Base-by-base conservation (phyloP, 2,797 vertebrate genomes). In the Balearica regulorum region DNA sequence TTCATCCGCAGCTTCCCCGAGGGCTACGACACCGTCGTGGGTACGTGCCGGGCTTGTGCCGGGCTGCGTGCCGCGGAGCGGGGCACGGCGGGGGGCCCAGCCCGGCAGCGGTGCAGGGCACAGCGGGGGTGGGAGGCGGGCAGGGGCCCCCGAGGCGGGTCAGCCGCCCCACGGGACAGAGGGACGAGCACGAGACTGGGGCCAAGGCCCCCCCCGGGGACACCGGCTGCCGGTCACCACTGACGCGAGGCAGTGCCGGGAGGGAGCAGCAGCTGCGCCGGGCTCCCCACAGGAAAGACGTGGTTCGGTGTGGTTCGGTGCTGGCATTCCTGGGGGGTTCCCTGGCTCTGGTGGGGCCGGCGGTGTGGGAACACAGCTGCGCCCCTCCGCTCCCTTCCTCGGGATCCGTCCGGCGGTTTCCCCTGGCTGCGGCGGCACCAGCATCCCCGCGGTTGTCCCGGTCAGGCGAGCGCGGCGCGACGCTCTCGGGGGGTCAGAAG, bases 401-500 rank as follows among this genome's bases (percentile, higher is more conserved):
- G 26, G 24, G 29, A 24, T 29, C 41, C 18, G 4, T 6, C 3
- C 3, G 3, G 9, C 57, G 33, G 61, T 44, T 8, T 16, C 71
- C 28, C 29, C 2, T 19, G 20, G 37, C 9, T 7, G 29, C 9
- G 75, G 65, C 8, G 4, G 26, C 60, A 39, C 49, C 10, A 7
- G 22, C n/a, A 49, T 6, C 28, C 12, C 46, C 6, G 18, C 41
- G 6, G 22, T 39, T 16, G 41, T 15, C 43, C 95, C 46, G 26
- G 4, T 4, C 89, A 99, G 99, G 99, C 7, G 99, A 99, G 94
- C 98, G 99, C 2, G 99, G 99, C 1, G 96, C 98, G 83, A 98
- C 99, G 3, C 96, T 99, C n/a, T 99, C 99, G 1, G 99, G 99
- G 0, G 99, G 99, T 1, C 99, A 99, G 98, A 99, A 99, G 96